These are phyloP conservation scores for Phalanger gymnotis DNA, from an alignment of 2,797 vertebrate genomes.

Conservation along the genomic window DNA sequence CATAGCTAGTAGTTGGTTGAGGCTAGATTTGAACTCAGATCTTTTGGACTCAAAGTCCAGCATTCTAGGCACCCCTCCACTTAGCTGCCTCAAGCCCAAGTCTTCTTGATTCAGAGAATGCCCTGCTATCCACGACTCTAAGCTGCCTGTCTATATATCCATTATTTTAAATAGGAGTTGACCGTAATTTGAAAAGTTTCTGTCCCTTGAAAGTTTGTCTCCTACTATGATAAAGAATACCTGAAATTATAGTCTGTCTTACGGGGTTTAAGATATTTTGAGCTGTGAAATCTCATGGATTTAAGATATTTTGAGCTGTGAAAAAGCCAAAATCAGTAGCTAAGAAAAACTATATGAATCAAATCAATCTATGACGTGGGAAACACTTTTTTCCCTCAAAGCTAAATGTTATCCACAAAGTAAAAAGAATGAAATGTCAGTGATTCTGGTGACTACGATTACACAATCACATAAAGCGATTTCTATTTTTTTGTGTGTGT, in stretches of 20 bases:
- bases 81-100: not conserved
- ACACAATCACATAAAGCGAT: conserved; percentile 59
- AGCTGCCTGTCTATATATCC: not conserved
- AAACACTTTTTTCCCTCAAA: conserved; percentile 21
- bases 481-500: conserved; percentile 34
- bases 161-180: not conserved
- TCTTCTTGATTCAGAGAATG: not conserved
- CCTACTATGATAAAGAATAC: conserved; percentile 65
- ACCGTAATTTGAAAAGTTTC: not conserved
- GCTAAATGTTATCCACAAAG: conserved; percentile 54
- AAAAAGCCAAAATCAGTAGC: conserved; percentile 75
- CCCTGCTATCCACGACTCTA: not conserved
- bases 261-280: conserved; percentile 51
- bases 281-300: conserved; percentile 57
- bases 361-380: not conserved
- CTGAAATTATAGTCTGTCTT: conserved; percentile 66
- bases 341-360: conserved; percentile 25
- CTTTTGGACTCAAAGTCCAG: not conserved
- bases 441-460: conserved; percentile 47
- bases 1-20: not conserved
- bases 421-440: conserved; percentile 63
- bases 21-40: not conserved
- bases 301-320: conserved; percentile 58
- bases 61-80: not conserved
- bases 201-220: conserved; percentile 41